These are phyloP conservation scores for Tribolium castaneum DNA, from an alignment of 1,140 invertebrate genomes.

Conservation along the genomic window DNA sequence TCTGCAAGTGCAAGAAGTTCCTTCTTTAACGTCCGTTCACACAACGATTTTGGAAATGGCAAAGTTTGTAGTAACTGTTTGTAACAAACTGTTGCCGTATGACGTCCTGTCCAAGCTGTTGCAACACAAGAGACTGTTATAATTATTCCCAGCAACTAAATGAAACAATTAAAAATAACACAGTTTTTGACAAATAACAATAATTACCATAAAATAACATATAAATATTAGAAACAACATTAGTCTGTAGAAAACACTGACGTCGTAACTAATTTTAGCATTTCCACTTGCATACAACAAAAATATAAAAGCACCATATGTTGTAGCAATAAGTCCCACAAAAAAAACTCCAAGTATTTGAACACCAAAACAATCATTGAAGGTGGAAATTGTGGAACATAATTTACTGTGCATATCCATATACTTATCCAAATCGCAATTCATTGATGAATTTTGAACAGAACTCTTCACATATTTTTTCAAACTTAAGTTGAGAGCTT, in stretches of 20 bases:
- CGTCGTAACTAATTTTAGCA: background rate
- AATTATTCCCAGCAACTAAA: background rate
- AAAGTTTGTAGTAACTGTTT: background rate
- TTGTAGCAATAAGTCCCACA: background rate
- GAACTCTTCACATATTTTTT: background rate
- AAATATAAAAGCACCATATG: background rate
- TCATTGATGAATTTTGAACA: background rate
- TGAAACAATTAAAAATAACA: background rate
- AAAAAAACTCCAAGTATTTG: background rate
- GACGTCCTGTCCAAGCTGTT: background rate
- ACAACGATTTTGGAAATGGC: background rate
- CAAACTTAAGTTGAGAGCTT: background rate
- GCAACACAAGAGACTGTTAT: background rate
- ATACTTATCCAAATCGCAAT: background rate
- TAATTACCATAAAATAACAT: background rate
- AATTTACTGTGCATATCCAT: background rate
- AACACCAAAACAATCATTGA: background rate
- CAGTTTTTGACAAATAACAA: background rate
- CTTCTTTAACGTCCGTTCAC: background rate
- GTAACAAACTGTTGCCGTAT: background rate
- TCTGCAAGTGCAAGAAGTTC: background rate
- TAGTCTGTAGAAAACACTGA: background rate
- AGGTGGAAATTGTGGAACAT: background rate
- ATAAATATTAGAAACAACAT: background rate
- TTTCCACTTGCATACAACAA: background rate